These are phyloP conservation scores for Coracias cyanogaster DNA, from an alignment of 2,797 vertebrate species.

Conservation along the genomic window DNA sequence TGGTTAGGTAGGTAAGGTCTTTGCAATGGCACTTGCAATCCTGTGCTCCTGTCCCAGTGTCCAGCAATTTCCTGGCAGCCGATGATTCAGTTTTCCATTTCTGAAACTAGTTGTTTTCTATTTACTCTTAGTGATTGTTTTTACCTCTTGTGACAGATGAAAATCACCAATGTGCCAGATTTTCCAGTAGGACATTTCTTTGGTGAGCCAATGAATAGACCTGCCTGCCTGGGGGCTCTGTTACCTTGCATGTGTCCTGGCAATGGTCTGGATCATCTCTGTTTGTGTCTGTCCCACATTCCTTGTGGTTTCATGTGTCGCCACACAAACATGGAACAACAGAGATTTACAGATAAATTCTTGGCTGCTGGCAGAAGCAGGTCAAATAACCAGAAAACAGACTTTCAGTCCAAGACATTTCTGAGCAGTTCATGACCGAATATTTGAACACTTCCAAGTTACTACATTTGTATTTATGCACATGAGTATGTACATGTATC, in stretches of 20 bases:
- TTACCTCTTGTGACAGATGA: conserved; percentile 23
- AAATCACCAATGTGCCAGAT: conserved; percentile 34
- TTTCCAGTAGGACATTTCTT: conserved; percentile 29
- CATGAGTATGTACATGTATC: background rate
- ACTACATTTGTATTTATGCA: background rate
- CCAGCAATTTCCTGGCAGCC: conserved; percentile 53
- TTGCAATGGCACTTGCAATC: background rate
- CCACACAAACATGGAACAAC: conserved; percentile 52
- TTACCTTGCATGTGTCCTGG: conserved; percentile 14
- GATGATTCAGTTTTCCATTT: conserved; percentile 55
- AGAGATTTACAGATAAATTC: conserved; percentile 60
- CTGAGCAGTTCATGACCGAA: conserved; percentile 18
- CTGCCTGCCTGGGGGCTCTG: conserved; percentile 18
- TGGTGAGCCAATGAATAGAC: background rate
- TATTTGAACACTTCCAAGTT: background rate
- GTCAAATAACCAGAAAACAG: conserved; percentile 63
- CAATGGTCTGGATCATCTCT: conserved; percentile 24
- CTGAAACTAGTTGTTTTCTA: conserved; percentile 14
- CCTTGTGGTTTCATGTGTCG: conserved; percentile 58
- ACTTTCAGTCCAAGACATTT: background rate
- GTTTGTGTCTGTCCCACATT: conserved; percentile 66
- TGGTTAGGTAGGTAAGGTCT: background rate
- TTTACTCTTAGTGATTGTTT: conserved; percentile 42
- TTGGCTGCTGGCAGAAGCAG: conserved; percentile 60
- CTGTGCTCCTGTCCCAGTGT: background rate